phyloP scores from a whole-genome alignment of 2,888 invertebrate genomes.

The Pandemis cinnamomeana region DNA sequence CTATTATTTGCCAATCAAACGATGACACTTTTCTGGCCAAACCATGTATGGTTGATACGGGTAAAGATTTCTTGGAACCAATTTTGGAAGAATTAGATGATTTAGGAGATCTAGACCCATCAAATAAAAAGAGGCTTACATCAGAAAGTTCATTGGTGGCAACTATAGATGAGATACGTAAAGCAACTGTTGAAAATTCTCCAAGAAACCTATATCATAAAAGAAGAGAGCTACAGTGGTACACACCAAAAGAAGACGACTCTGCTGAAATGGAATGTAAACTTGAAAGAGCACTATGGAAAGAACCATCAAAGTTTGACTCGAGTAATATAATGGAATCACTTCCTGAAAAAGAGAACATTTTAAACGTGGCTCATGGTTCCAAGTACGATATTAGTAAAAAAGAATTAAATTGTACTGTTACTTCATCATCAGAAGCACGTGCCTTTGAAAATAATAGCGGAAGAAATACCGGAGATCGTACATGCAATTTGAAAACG shows the following conservation, averaged over 20 bases:
- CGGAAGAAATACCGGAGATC: constrained; percentile 61
- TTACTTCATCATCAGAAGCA: constrained; percentile 49
- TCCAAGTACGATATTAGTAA: constrained; percentile 62
- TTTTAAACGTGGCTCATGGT: constrained; percentile 58
- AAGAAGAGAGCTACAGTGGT: constrained; percentile 79
- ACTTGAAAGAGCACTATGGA: constrained; percentile 77
- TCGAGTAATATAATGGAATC: constrained; percentile 76
- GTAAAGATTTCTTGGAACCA: constrained; percentile 83
- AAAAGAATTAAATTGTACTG: constrained; percentile 58
- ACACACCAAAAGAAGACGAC: constrained; percentile 69
- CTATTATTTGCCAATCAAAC: constrained; percentile 77
- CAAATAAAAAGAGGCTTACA: constrained; percentile 73
- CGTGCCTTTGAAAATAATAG: constrained; percentile 51
- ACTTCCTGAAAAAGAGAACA: constrained; percentile 74
- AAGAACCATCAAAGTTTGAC: constrained; percentile 77
- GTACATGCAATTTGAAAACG: constrained; percentile 56
- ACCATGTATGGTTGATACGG: constrained; percentile 80
- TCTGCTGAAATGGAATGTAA: constrained; percentile 67
- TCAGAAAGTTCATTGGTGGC: constrained; percentile 86
- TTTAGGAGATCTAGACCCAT: constrained; percentile 72
- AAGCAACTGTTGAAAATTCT: constrained; percentile 83
- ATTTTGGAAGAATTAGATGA: constrained; percentile 85
- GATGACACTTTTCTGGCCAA: constrained; percentile 83
- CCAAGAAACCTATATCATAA: constrained; percentile 83
- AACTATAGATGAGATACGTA: constrained; percentile 86